These are phyloP conservation scores for Lordiphosa andalusiaca DNA, from an alignment of 2,888 invertebrate genomes.

Conservation along the genomic window DNA sequence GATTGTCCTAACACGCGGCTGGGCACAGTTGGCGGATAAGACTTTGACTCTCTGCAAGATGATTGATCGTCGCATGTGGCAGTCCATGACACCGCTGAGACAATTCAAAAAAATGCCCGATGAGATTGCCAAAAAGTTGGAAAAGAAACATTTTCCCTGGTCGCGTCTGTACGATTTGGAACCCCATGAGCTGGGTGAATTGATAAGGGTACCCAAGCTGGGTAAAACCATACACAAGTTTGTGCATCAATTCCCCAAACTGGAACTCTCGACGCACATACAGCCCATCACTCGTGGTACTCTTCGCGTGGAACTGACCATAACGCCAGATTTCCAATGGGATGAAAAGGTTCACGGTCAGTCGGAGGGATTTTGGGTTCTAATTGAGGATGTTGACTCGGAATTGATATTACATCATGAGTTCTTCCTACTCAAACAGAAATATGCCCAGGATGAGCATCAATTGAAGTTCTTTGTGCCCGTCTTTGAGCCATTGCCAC, in stretches of 20 bases:
- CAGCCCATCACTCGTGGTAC: slow-evolving; percentile 98
- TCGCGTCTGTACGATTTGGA: slow-evolving; percentile 96
- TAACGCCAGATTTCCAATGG: slow-evolving; percentile 99
- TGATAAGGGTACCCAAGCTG: slow-evolving; percentile 80
- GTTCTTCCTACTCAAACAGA: slow-evolving; percentile 95
- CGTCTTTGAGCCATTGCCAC: slow-evolving; percentile 98
- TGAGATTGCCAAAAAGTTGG: slow-evolving; percentile 97
- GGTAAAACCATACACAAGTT: slow-evolving; percentile 95
- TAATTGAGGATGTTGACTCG: slow-evolving; percentile 93
- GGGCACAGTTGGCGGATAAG: slow-evolving; percentile 99
- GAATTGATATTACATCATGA: slow-evolving; percentile 97
- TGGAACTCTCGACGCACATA: slow-evolving; percentile 97
- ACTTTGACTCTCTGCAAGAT: slow-evolving; percentile 97
- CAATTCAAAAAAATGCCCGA: slow-evolving; percentile 99
- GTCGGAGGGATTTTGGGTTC: slow-evolving; percentile 93
- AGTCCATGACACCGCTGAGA: slow-evolving; percentile 98
- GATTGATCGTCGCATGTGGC: slow-evolving; percentile 99
- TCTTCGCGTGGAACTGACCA: slow-evolving; percentile 95
- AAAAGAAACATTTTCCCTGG: slow-evolving; percentile 98
- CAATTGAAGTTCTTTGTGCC: slow-evolving; percentile 98
- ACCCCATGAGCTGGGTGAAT: slow-evolving; percentile 97
- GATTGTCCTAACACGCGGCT: slow-evolving; percentile 94
- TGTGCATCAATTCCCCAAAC: slow-evolving; percentile 95
- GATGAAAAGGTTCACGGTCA: slow-evolving; percentile 94
- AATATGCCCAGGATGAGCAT: slow-evolving; percentile 97